Evolutionary conservation across 1,140 invertebrate genomes (phyloP).

Genomic region (Contarinia nasturtii): DNA sequence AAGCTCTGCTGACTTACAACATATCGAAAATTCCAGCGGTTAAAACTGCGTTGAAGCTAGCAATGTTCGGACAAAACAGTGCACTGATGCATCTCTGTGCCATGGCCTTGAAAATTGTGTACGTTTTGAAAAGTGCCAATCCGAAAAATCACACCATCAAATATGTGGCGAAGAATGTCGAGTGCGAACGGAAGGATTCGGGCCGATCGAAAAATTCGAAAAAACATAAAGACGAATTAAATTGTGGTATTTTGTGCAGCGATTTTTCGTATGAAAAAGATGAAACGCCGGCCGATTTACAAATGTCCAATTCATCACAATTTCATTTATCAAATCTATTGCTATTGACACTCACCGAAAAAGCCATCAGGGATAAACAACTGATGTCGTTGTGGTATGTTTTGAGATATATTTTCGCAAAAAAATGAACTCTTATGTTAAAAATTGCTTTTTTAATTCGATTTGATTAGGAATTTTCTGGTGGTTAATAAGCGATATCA

Average conservation of each 20-base stretch:
- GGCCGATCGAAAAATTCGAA: background rate
- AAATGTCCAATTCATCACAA: constrained; percentile 23
- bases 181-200: background rate
- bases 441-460: too few species aligned
- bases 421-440: too few species aligned
- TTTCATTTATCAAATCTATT: constrained; percentile 23
- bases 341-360: constrained; percentile 19
- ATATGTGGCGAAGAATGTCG: constrained; percentile 24
- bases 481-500: constrained; percentile 21
- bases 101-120: constrained; percentile 19
- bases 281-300: constrained; percentile 17
- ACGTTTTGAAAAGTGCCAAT: constrained; percentile 15
- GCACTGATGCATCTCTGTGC: constrained; percentile 35
- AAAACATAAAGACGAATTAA: constrained; percentile 5
- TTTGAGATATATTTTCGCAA: too few species aligned
- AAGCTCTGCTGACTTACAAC: constrained; percentile 50
- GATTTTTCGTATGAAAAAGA: constrained; percentile 20
- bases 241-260: constrained; percentile 12
- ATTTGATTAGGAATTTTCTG: constrained; percentile 24
- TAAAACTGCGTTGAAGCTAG: constrained; percentile 52
- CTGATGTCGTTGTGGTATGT: constrained; percentile 20
- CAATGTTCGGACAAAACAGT: constrained; percentile 44
- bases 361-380: constrained; percentile 21
- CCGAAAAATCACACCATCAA: constrained; percentile 14
- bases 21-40: constrained; percentile 37